Evolutionary conservation across 2,113 vertebrate species (phyloP), one percentile per base, ranked within the genome.

Genomic region (Excalfactoria chinensis): DNA sequence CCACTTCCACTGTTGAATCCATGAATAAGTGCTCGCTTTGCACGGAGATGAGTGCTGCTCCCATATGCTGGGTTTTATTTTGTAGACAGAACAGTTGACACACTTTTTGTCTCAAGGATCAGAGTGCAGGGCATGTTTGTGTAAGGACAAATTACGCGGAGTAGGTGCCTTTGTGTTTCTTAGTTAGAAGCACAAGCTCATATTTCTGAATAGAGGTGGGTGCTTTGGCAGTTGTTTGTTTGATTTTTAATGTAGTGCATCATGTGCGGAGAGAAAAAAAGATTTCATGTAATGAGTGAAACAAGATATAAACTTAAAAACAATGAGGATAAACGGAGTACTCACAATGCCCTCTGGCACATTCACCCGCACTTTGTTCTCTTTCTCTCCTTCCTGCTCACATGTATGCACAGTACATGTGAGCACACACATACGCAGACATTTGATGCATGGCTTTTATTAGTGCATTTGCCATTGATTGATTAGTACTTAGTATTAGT

Each of bases 401-500:
- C 91, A 91, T 72, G 86, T 87, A 95, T 85, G 82, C 95, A 94
- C 7, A 18, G 78, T 85, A 80, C 96, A 95, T 97, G 97, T 97
- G 97, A 98, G 97, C 96, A 95, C 98, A 95, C 97, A 97, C 95
- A 92, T 90, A 94, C 49, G 95, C 97, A 62, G 95, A 97, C 97
- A 75, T 88, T 98, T 99, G 99, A 99, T 99, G 99, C 98, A 99
- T 99, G 98, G 98, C 98, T 99, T 99, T 99, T 99, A 99, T 99
- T 99, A 99, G 98, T 98, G 97, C 95, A 77, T 98, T 98, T 99
- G 98, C 98, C 98, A 98, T 98, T 98, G 98, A 98, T 98, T 98
- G 98, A 98, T 98, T 98, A 97, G 97, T 97, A 96, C 97, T 97
- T 97, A 92, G 95, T 98, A 98, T 98, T 98, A 98, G 98, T 98